Base-by-base conservation (phyloP, 2,888 invertebrate genomes). In the Zygogramma bicolorata region DNA sequence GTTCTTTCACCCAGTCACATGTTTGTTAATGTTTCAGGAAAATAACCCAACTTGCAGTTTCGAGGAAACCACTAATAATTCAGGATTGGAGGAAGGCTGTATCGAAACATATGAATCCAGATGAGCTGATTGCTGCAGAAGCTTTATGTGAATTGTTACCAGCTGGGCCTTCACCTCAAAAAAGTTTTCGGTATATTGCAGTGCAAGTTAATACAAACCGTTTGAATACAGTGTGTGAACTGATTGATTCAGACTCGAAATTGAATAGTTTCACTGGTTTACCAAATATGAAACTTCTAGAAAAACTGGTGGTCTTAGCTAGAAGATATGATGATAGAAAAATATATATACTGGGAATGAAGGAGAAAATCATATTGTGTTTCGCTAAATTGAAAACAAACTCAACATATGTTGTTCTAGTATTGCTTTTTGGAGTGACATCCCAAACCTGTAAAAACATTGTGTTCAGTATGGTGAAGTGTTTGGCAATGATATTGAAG, bases 401-500 rank as follows among this genome's bases (percentile, higher is more conserved):
- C n/a, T n/a, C n/a, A n/a, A n/a, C n/a, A n/a, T n/a, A n/a, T n/a
- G n/a, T n/a, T n/a, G n/a, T n/a, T n/a, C n/a, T n/a, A n/a, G n/a
- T n/a, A n/a, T n/a, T n/a, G n/a, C n/a, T n/a, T n/a, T n/a, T 60
- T 60, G 60, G 31, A 38, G 60, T 60, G 20, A 60, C 60, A 38
- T 60, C 60, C 10, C 60, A 60, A 60, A 60, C 60, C 1, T 31
- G 60, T 31, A 60, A 25, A 38, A 60, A 60, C 22, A 34, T 60
- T 38, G 60, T 60, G 1, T 60, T 2, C 13, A 60, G 13, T 29
- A 60, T 38, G 34, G 15, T 60, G 38, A 31, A 38, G 15, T 38
- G 31, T 38, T 38, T 60, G 34, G 60, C 60, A 60, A 38, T 38
- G 18, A 60, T 60, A 38, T 31, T 31, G 60, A 60, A 60, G 27